A percentile compares a stretch with the other conserved stretches of the same genome.
phyloP scores from a whole-genome alignment of 2,888 invertebrate species.

The Lasioglossum pauxillum region DNA sequence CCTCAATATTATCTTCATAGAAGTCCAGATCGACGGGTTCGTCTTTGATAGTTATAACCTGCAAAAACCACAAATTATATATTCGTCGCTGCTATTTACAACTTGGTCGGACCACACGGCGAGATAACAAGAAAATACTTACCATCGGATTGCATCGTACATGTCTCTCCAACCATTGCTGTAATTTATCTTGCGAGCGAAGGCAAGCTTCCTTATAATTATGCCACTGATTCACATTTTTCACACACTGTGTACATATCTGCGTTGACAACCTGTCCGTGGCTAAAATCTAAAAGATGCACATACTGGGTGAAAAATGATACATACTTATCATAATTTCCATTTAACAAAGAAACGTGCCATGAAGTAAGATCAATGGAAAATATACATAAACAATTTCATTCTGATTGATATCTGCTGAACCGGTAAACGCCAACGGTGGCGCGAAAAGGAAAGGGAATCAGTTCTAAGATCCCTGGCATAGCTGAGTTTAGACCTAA shows the following conservation, averaged over 20 bases:
- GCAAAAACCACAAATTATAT: background rate
- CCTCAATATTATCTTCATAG: slow-evolving; percentile 66
- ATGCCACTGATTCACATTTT: slow-evolving; percentile 89
- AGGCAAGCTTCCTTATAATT: slow-evolving; percentile 88
- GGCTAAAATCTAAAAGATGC: slow-evolving; percentile 87
- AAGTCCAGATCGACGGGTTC: slow-evolving; percentile 86
- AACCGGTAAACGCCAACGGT: too few relatives aligned
- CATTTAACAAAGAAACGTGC: background rate
- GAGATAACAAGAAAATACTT: slow-evolving; percentile 12
- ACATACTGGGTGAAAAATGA: slow-evolving; percentile 13
- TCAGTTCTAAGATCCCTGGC: background rate
- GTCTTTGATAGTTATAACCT: slow-evolving; percentile 86
- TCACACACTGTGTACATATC: slow-evolving; percentile 88
- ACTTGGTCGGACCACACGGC: background rate
- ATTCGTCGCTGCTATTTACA: background rate
- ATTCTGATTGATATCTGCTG: background rate
- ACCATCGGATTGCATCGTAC: slow-evolving; percentile 63
- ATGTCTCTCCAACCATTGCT: slow-evolving; percentile 85
- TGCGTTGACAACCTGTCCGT: slow-evolving; percentile 88
- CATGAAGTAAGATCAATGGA: background rate
- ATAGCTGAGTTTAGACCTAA: slow-evolving; percentile 44
- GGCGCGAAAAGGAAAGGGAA: background rate
- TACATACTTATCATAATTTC: background rate
- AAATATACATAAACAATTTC: background rate
- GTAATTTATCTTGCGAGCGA: slow-evolving; percentile 88